Base-by-base conservation (phyloP, 2,113 vertebrate genomes). In the Erinaceus europaeus region DNA sequence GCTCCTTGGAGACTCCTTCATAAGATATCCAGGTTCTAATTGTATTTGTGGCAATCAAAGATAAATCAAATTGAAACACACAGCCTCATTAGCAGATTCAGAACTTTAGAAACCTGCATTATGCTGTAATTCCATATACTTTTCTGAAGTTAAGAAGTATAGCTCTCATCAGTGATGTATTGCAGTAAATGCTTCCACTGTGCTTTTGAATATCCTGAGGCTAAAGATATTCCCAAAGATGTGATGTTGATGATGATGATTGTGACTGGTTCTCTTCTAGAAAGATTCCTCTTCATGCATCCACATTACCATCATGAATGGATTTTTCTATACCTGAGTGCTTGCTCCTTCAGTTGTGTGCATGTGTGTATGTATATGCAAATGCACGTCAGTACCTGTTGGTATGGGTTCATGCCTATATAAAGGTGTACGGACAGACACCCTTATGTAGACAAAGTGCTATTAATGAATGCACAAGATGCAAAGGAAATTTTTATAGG, bases 151-250 rank as follows among this genome's bases (percentile, higher is more conserved):
- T 91, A 72, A 86, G 83, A 73, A 76, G 48, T 15, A 1, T 27
- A 46, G 53, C 18, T 75, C 32, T 88, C 42, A 84, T 89, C 73
- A 78, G 94, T 91, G 93, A 90, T 50, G 76, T 92, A 91, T 85
- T 72, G 29, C 46, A 88, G 9, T 69, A 88, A 91, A 14, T 46
- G 6, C 57, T 82, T 73, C 52, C 71, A 67, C 36, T 88, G 34
- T 90, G 32, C 62, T 83, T 93, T 89, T 85, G 90, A 95, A 84
- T 77, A 77, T 8, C 18, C 65, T 44, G 5, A 92, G 91, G 65
- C 9, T 81, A 81, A 55, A 90, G 68, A 83, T 89, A 65, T 76
- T 42, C 38, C 2, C 84, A 83, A 88, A 95, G 91, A 21, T 89
- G 13, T 69, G 77, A 76, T 77, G 82, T 32, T 92, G 83, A 84